phyloP scores from a whole-genome alignment of 2,888 invertebrate species.

The Ennomos erosarius region DNA sequence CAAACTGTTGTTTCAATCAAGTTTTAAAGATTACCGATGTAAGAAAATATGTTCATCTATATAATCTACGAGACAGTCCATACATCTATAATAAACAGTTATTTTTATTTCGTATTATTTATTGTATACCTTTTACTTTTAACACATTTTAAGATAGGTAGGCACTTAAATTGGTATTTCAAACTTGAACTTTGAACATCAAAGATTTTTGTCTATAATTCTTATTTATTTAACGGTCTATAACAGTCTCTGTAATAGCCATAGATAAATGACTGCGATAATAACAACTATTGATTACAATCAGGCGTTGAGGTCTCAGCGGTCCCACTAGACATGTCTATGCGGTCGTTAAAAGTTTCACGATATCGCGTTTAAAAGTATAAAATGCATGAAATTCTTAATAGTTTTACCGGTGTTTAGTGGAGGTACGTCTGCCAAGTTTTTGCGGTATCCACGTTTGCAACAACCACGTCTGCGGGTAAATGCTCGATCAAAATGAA shows the following conservation, averaged over 20 bases:
- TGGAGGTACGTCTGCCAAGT: constrained; percentile 16
- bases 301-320: background rate
- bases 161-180: no score
- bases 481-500: background rate
- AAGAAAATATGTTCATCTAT: no score
- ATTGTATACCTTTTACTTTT: no score
- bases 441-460: constrained; percentile 12
- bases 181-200: no score
- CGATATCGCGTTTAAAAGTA: constrained; percentile 31
- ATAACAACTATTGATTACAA: constrained; percentile 9
- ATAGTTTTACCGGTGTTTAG: constrained; percentile 40
- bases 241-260: constrained; percentile 4
- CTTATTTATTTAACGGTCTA: constrained; percentile 7
- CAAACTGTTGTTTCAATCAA: no score
- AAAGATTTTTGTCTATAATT: background rate
- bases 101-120: no score
- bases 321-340: constrained; percentile 18
- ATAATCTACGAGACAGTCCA: no score
- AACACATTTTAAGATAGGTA: no score
- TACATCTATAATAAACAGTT: no score
- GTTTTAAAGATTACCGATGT: no score
- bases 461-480: constrained; percentile 1
- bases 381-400: constrained; percentile 55
- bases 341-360: constrained; percentile 38
- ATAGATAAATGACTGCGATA: constrained; percentile 2